Base-by-base conservation (phyloP, 2,113 vertebrate species). In the Glaucomys volans region DNA sequence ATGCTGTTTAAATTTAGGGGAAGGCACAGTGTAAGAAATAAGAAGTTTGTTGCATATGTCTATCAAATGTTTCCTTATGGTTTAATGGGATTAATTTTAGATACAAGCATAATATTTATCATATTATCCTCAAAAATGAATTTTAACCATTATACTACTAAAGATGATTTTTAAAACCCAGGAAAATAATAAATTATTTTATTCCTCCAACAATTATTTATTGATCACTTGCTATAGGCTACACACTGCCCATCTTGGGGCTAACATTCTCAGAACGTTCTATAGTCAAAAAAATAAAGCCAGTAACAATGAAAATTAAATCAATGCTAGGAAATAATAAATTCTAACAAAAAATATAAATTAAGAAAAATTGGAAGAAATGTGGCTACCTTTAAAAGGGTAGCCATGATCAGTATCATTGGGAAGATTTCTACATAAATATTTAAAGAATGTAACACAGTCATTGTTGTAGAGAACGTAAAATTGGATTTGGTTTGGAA, bases 211-310 rank as follows among this genome's bases (percentile, higher is more conserved):
- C 32, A 52, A 88, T 44, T 69, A 87, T 54, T 80, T 92, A 24
- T 82, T 66, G 1, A 40, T 75, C 8, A n/a, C 30, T 57, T 77
- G 47, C 5, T 71, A 40, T 8, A 67, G 13, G 0, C 11, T 32
- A 80, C 37, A 67, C 2, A 0, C 6, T 67, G 0, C 50, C 20
- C 5, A 62, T 37, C 40, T 17, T n/a, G 2, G 0, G 1, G 8
- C 6, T 87, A 74, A 67, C 5, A 69, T 76, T 66, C 40, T 94
- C 10, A 0, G 8, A 93, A 1, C 35, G 4, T n/a, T 72, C 35
- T 54, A 62, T 0, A 90, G 52, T 30, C 4, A 44, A 86, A 30
- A 67, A 74, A 91, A 22, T 37, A 20, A 69, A 59, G 26, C 1
- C 32, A 79, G 22, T 52, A 69, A 64, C 8, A 20, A 71, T 44